Percentiles rank a stretch among this genome's conserved stretches.
phyloP scores from a whole-genome alignment of 2,797 vertebrate species.

The Hoplostethus mediterraneus region DNA sequence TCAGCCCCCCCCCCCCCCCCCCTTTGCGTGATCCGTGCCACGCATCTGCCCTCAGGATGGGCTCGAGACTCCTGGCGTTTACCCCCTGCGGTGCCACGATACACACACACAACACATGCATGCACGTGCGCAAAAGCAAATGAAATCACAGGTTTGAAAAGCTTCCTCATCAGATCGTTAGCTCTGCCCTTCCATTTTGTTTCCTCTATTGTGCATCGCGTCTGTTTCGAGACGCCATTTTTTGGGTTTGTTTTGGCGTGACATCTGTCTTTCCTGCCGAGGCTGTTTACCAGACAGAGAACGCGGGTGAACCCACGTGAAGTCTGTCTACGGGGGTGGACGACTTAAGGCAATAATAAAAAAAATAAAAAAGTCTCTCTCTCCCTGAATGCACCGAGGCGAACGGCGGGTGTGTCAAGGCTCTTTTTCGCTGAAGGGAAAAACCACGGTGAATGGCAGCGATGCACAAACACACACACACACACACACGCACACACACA shows the following conservation, averaged over 20 bases:
- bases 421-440: conserved; percentile 57
- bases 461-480: conserved; percentile 70
- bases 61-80: too few relatives aligned
- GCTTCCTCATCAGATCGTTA: conserved; percentile 55
- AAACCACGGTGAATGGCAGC: conserved; percentile 68
- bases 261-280: conserved; percentile 76
- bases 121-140: conserved; percentile 29
- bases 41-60: too few relatives aligned
- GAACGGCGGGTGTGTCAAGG: conserved; percentile 70
- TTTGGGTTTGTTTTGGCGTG: conserved; percentile 65
- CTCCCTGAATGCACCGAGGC: conserved; percentile 78
- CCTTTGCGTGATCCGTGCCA: too few relatives aligned
- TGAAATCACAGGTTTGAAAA: conserved; percentile 55
- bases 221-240: conserved; percentile 65
- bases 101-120: conserved; percentile 11
- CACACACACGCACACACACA: too few relatives aligned
- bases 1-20: too few relatives aligned
- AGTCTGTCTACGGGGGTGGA: conserved; percentile 73
- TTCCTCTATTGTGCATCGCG: conserved; percentile 47
- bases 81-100: too few relatives aligned
- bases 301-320: conserved; percentile 72
- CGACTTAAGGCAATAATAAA: conserved; percentile 78
- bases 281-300: conserved; percentile 75
- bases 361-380: conserved; percentile 52
- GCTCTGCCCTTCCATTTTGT: conserved; percentile 54